A percentile compares a stretch with the other conserved stretches of the same genome.
Conservation (phyloP, 2,888 invertebrate species). For the Cosmia trapezina region DNA sequence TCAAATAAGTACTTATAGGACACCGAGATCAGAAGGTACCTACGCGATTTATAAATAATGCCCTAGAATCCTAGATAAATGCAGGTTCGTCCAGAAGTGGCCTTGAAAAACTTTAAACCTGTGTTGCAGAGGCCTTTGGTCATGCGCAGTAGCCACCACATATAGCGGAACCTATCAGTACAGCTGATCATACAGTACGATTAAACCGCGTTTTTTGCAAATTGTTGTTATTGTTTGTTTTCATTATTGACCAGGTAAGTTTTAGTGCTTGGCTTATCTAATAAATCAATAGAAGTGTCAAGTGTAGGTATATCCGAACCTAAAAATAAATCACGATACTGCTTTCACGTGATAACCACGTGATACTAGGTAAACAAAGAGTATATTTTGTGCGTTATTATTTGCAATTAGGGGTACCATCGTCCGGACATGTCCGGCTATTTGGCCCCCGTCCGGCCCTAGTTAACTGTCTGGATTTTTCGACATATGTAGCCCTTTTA, state of each 20-base stretch:
- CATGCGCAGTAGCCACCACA: constrained; percentile 32
- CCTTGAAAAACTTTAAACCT: constrained; percentile 3
- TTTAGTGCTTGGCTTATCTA: not conserved
- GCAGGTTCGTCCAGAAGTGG: not conserved
- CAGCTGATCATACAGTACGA: not conserved
- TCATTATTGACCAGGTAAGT: not conserved
- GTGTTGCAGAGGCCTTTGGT: constrained; percentile 10
- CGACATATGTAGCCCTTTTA: too few relatives aligned
- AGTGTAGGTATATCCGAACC: not conserved
- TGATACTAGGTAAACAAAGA: not conserved
- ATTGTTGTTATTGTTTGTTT: not conserved
- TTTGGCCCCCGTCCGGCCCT: too few relatives aligned
- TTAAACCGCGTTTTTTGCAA: not conserved
- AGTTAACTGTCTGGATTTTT: not conserved
- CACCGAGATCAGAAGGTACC: not conserved
- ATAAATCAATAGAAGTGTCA: not conserved
- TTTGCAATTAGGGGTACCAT: not conserved
- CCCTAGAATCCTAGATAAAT: not conserved
- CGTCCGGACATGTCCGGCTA: not conserved
- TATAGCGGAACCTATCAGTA: constrained; percentile 8
- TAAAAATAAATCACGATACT: not conserved
- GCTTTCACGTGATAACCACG: not conserved
- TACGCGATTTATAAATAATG: constrained; percentile 1
- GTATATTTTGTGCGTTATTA: not conserved
- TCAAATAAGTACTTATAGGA: not conserved